A percentile compares a stretch with the other conserved stretches of the same genome.
Evolutionary conservation across 2,888 invertebrate species (phyloP).

Genomic region (Nasonovia ribisnigri): DNA sequence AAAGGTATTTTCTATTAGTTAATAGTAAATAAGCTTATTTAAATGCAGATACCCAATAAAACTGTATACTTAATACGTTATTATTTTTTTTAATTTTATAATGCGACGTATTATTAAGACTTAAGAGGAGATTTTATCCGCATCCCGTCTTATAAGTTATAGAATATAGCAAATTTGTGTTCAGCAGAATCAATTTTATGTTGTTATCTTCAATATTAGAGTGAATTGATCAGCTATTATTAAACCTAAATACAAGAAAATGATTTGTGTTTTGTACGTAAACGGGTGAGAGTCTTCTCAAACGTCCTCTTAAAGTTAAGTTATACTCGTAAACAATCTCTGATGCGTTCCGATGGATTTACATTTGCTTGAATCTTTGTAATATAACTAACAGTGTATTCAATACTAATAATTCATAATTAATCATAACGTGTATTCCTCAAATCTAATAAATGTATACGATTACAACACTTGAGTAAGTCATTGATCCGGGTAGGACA

Average conservation of each 20-base stretch:
- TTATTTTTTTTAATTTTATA: background rate
- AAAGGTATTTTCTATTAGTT: too few relatives aligned
- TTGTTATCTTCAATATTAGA: background rate
- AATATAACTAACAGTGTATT: background rate
- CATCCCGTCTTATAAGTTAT: background rate
- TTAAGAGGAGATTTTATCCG: background rate
- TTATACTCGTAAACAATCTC: background rate
- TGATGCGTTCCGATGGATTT: background rate
- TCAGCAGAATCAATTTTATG: background rate
- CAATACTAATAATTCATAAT: background rate
- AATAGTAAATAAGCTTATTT: too few relatives aligned
- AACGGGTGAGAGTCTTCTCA: background rate
- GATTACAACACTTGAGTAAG: background rate
- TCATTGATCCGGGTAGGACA: slow-evolving; percentile 1
- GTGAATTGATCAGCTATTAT: background rate
- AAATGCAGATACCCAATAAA: background rate
- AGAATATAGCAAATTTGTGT: background rate
- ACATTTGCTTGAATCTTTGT: background rate
- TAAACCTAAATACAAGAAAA: background rate
- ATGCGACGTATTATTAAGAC: background rate
- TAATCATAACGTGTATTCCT: background rate
- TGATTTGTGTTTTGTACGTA: background rate
- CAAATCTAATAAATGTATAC: background rate
- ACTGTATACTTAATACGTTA: background rate
- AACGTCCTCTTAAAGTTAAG: background rate